phyloP scores from a whole-genome alignment of 1,140 invertebrate genomes.

The Drosophila insularis region DNA sequence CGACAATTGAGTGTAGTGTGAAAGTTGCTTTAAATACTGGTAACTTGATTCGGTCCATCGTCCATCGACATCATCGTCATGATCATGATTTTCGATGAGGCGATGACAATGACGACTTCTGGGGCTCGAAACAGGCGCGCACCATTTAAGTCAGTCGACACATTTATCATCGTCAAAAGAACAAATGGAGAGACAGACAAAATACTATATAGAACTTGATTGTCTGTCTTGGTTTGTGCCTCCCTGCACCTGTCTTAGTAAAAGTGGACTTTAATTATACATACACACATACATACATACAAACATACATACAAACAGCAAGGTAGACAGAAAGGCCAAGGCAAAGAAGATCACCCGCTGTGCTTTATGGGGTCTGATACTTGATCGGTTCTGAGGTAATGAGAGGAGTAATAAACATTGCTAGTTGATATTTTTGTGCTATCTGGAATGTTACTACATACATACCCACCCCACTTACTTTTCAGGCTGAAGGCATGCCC shows the following conservation, averaged over 20 bases:
- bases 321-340: not conserved
- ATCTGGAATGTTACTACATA: conserved; percentile 41
- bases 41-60: conserved; percentile 20
- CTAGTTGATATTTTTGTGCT: conserved; percentile 35
- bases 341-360: conserved; percentile 71
- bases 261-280: conserved; percentile 51
- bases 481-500: conserved; percentile 9
- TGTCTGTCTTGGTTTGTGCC: not conserved
- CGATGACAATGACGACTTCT: conserved; percentile 33
- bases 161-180: conserved; percentile 76
- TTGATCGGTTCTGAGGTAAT: conserved; percentile 60
- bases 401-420: conserved; percentile 48
- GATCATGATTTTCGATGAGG: conserved; percentile 23
- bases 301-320: not conserved
- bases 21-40: conserved; percentile 78
- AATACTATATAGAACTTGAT: conserved; percentile 24
- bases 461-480: not conserved
- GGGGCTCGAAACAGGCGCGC: conserved; percentile 6
- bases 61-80: not conserved
- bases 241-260: conserved; percentile 67
- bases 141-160: conserved; percentile 77
- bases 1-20: conserved; percentile 75
- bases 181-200: conserved; percentile 16
- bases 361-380: conserved; percentile 50
- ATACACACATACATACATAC: not conserved